Percentiles rank a stretch among this genome's conserved stretches.
These are phyloP conservation scores for Daktulosphaira vitifoliae DNA, from an alignment of 1,140 invertebrate genomes.

Conservation along the genomic window DNA sequence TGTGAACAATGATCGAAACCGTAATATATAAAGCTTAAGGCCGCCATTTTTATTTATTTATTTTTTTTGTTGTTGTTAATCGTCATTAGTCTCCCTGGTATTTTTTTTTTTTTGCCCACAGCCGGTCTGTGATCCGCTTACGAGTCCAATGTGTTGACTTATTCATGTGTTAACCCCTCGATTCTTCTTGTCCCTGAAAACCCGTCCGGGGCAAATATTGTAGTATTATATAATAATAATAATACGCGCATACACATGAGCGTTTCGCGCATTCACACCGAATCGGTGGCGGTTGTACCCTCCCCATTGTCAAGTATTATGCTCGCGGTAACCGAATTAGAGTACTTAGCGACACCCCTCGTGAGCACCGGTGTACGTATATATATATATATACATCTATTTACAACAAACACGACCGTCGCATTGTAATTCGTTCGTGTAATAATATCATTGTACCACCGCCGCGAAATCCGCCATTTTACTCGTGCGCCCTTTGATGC, in stretches of 20 bases:
- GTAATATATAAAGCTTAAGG: constrained; percentile 7
- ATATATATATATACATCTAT: not conserved
- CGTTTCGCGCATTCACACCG: not conserved
- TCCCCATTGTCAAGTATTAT: not conserved
- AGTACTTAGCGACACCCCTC: constrained; percentile 24
- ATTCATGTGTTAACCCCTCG: constrained; percentile 26
- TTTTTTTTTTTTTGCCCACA: constrained; percentile 19
- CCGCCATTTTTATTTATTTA: constrained; percentile 15
- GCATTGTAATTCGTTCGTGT: not conserved
- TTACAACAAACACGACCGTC: constrained; percentile 2
- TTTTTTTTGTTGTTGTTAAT: constrained; percentile 12
- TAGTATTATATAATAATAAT: not conserved
- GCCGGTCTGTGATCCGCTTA: constrained; percentile 31
- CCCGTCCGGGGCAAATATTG: not conserved
- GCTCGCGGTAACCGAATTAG: constrained; percentile 30
- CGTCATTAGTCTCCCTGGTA: constrained; percentile 19
- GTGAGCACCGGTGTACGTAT: not conserved
- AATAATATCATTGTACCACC: constrained; percentile 8
- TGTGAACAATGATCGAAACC: no score
- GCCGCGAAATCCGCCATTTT: constrained; percentile 9
- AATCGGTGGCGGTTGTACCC: constrained; percentile 6
- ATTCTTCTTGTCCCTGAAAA: not conserved
- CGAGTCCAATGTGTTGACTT: constrained; percentile 27
- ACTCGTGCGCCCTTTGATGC: no score
- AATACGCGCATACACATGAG: not conserved